These are phyloP conservation scores for Bubo scandiacus DNA, from an alignment of 2,113 vertebrate species.

Conservation along the genomic window DNA sequence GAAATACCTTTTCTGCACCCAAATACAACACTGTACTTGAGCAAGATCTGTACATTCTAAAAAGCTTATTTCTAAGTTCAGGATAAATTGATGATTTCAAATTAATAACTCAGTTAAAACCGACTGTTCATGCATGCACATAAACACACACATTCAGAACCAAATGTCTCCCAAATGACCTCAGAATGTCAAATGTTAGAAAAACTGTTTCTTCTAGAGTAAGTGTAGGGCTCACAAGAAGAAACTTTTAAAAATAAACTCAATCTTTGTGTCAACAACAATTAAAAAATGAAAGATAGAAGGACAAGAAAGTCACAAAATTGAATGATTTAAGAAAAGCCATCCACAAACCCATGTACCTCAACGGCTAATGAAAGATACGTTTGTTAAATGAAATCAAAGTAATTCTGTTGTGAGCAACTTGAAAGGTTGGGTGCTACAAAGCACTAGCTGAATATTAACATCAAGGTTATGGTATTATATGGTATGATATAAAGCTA, in stretches of 20 bases:
- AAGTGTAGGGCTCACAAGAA: not conserved
- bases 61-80: not conserved
- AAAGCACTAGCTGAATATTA: not conserved
- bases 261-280: not conserved
- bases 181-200: not conserved
- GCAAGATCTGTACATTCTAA: not conserved
- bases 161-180: not conserved
- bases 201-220: not conserved
- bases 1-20: not conserved
- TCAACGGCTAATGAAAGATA: not conserved
- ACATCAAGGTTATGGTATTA: not conserved
- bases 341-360: not conserved
- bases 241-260: not conserved
- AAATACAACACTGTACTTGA: not conserved
- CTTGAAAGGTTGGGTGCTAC: conserved; percentile 16
- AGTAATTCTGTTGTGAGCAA: not conserved
- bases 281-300: not conserved
- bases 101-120: not conserved
- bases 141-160: not conserved
- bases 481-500: conserved; percentile 1
- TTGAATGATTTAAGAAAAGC: not conserved
- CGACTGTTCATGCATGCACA: not conserved
- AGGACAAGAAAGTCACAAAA: not conserved
- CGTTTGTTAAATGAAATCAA: conserved; percentile 4
- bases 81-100: not conserved